These are phyloP conservation scores for Pseudomyrmex flavicornis DNA, from an alignment of 1,140 invertebrate genomes.

Conservation along the genomic window DNA sequence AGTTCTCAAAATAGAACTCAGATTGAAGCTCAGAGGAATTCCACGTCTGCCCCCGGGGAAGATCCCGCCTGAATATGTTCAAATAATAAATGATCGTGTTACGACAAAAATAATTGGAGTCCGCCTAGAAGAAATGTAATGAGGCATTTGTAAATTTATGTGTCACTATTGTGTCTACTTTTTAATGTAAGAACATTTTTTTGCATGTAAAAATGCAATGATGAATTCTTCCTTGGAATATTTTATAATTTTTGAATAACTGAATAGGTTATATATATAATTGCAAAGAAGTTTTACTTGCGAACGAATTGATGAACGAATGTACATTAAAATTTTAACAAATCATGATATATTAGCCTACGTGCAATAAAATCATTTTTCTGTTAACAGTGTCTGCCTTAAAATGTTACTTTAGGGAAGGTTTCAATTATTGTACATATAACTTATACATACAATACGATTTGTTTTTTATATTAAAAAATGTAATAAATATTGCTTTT, in stretches of 20 bases:
- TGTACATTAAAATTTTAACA: slow-evolving; percentile 63
- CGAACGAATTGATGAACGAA: slow-evolving; percentile 29
- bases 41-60: slow-evolving; percentile 75
- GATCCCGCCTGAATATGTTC: slow-evolving; percentile 78
- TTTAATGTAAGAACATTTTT: slow-evolving; percentile 35
- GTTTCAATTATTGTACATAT: slow-evolving; percentile 82
- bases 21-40: slow-evolving; percentile 78
- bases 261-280: not conserved
- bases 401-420: slow-evolving; percentile 70
- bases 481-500: slow-evolving; percentile 73
- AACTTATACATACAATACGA: slow-evolving; percentile 76
- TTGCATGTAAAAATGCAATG: slow-evolving; percentile 63
- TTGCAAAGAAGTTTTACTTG: slow-evolving; percentile 43
- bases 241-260: too few relatives aligned
- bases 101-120: slow-evolving; percentile 74
- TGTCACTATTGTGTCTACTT: slow-evolving; percentile 48
- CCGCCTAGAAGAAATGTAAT: slow-evolving; percentile 66
- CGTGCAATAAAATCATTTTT: slow-evolving; percentile 73
- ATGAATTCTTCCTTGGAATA: slow-evolving; percentile 53
- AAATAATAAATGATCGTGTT: slow-evolving; percentile 70
- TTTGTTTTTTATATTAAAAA: slow-evolving; percentile 80
- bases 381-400: slow-evolving; percentile 61
- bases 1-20: slow-evolving; percentile 80
- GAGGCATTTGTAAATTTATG: slow-evolving; percentile 64
- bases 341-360: slow-evolving; percentile 58